Evolutionary conservation across 2,797 vertebrate genomes (phyloP), one percentile per base, ranked within the genome.

Genomic region (Pogoniulus pusillus): DNA sequence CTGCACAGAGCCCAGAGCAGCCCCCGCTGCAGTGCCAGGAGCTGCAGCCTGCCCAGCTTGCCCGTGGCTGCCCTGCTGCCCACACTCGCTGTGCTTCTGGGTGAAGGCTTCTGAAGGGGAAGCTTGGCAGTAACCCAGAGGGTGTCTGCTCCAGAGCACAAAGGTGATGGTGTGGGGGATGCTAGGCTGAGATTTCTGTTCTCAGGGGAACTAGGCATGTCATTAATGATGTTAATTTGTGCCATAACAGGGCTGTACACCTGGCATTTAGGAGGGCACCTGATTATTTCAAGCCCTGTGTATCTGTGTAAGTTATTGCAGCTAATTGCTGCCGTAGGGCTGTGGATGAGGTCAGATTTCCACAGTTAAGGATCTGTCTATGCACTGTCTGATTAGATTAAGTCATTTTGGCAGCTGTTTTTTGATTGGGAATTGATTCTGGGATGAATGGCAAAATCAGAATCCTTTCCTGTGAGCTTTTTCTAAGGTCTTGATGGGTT

Each of bases 21-120:
- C 45, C 60, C 19, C 26, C 0, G n/a, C 90, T 32, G 69, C 49
- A 2, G 19, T 1, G 0, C 1, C 0, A 7, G 16, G 83, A 47
- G 71, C 51, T 4, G 7, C 18, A 24, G 35, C 71, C 39, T 27
- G 17, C 47, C 7, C 2, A 1, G 37, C 43, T 4, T 16, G 22
- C 26, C 49, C 1, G 64, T 0, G 0, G 9, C 8, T 8, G 59
- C 53, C 72, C 84, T 41, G 55, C 92, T 81, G 72, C 68, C 68
- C 16, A 35, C 6, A 0, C 35, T 62, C 34, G 5, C 43, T 9
- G 39, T 59, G 1, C 49, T 74, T 60, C 35, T 20, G 41, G 18
- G 16, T 37, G 43, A 7, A 69, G 4, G 65, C 6, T 16, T 12
- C 76, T 45, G 70, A 37, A 41, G 16, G 53, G 43, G 58, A 4